A percentile compares a stretch with the other conserved stretches of the same genome.
Evolutionary conservation across 2,797 vertebrate species (phyloP).

Genomic region (Eutrigla gurnardus): DNA sequence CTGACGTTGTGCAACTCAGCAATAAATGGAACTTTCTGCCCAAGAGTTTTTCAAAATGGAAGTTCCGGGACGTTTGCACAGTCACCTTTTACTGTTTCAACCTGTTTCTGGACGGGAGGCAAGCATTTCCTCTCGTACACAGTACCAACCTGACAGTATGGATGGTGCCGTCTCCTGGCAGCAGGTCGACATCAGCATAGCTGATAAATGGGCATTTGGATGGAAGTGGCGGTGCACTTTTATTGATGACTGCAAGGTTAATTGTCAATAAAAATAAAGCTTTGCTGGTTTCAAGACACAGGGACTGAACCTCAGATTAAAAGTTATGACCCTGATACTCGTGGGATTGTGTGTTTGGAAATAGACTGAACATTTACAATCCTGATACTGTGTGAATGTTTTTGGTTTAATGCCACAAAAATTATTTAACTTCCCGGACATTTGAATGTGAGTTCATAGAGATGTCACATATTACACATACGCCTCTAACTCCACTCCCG

Average conservation of each 20-base stretch:
- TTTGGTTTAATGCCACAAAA: background rate
- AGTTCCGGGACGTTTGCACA: background rate
- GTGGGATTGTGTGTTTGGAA: background rate
- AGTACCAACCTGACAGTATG: constrained; percentile 27
- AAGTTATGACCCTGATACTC: background rate
- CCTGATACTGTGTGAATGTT: background rate
- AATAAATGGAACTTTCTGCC: constrained; percentile 6
- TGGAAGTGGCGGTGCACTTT: constrained; percentile 15
- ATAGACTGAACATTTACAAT: too few relatives aligned
- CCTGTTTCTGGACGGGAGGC: constrained; percentile 13
- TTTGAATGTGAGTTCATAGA: background rate
- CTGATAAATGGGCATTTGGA: constrained; percentile 43
- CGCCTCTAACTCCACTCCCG: too few relatives aligned
- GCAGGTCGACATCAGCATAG: constrained; percentile 1
- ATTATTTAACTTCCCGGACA: background rate
- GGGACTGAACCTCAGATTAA: background rate
- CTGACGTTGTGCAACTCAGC: background rate
- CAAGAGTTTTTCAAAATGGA: constrained; percentile 3
- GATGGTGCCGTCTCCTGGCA: constrained; percentile 22
- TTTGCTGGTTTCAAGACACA: constrained; percentile 10
- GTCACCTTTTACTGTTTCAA: constrained; percentile 16
- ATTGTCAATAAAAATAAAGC: constrained; percentile 24
- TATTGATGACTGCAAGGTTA: constrained; percentile 43
- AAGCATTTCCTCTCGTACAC: background rate
- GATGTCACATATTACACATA: background rate